Evolutionary conservation across 2,888 invertebrate species (phyloP), one percentile per base, ranked within the genome.

Genomic region (Plutella xylostella): DNA sequence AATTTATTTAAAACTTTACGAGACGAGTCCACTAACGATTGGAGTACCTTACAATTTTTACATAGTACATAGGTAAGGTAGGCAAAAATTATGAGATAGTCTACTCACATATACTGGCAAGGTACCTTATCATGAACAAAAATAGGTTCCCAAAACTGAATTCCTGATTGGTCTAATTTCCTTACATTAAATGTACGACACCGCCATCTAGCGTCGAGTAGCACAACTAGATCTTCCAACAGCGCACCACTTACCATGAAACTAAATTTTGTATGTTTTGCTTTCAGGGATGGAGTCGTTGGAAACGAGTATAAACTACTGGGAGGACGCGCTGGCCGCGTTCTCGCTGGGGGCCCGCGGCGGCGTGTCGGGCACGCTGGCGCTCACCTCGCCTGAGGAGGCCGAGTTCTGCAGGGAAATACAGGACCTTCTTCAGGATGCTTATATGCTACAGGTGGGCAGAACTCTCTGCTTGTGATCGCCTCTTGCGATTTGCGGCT

Each of bases 261-360:
- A 6, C 11, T 18, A 18, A 4, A 6, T 15, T 6, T 2, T 20
- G 0, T 1, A 20, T 4, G 18, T 4, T 34, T 54, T 50, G 35
- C 46, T 48, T 42, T 1, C 72, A 92, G 95, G 96, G 30, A 92
- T 97, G 91, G 97, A 97, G 73, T 94, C 96, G 1, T 72, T 97
- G 55, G 96, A 96, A 63, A 92, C 92, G 15, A 94, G 95, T 50
- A 92, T 97, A 54, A 93, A 92, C 65, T 94, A 92, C 68, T 97
- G 97, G 97, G 97, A 98, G 73, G 96, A 97, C 74, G 96, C 97
- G 11, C 77, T 97, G 53, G 90, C 92, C 0, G 89, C 92, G 31
- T 94, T 94, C 65, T 87, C 89, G 31, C 77, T 88, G 49, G 85
- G 87, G 44, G 85, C 87, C 62, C 85, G 88, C 58, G 83, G 83